Evolutionary conservation across 2,113 vertebrate species (phyloP), one percentile per base, ranked within the genome.

Genomic region (Cottus gobio): DNA sequence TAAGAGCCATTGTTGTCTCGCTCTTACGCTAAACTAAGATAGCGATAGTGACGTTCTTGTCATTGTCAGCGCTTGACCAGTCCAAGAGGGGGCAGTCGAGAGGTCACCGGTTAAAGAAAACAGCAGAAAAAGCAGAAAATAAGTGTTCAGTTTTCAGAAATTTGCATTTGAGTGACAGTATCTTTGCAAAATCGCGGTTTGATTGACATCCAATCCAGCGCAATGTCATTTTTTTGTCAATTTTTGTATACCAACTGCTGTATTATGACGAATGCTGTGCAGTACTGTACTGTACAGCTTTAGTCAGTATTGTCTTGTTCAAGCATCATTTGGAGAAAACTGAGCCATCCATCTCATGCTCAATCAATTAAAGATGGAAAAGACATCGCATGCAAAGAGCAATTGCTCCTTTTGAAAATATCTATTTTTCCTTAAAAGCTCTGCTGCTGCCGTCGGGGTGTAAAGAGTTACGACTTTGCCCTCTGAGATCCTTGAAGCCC

Each of bases 401-500:
- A 76, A 60, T 24, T 3, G 12, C 16, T 66, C 13, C 20, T 46
- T 74, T 34, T 57, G 61, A 75, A 84, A 85, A 73, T 77, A 85
- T 77, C 87, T 72, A 84, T 62, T 31, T 30, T 74, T 88, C 26
- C 28, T 85, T 86, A 80, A 83, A 87, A 88, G 72, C 83, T 34
- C 44, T 7, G 7, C 42, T 74, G 67, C 70, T 76, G 52, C 46
- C 80, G 54, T 57, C 0, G 4, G 52, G 34, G 44, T 60, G 74
- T 57, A 73, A 77, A 66, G 67, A 88, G 82, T 82, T 85, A 86
- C 62, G 79, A 75, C 75, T 90, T 86, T 82, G 82, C 78, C 80
- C 82, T 83, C 36, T 85, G 77, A 86, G 86, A 84, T 87, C 72
- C 83, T 89, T 88, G 80, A 87, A 86, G 86, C 70, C 36, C 83